Percentiles rank a stretch among this genome's conserved stretches.
These are phyloP conservation scores for Mesorhabditis sp. DNA, from an alignment of 2,888 invertebrate species.

Conservation along the genomic window DNA sequence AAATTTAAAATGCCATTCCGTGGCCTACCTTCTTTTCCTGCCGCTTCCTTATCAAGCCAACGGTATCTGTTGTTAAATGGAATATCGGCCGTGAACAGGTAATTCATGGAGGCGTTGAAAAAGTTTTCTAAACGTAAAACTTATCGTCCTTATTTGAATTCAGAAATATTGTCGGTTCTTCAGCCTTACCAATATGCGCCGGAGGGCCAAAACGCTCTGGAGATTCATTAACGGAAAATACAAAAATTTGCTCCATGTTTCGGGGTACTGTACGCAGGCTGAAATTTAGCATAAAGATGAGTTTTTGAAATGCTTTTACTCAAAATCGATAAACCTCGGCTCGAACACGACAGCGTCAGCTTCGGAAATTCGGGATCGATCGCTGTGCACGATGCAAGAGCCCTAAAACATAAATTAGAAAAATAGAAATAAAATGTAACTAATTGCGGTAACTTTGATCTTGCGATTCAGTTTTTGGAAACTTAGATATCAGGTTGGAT, in stretches of 20 bases:
- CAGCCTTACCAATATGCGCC: background rate
- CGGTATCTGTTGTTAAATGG: background rate
- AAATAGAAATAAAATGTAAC: background rate
- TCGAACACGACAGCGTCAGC: background rate
- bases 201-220: background rate
- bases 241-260: background rate
- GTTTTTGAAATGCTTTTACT: too few species aligned
- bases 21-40: background rate
- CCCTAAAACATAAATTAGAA: background rate
- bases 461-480: too few species aligned
- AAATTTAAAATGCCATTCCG: too few species aligned
- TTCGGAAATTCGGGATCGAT: background rate
- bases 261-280: too few species aligned
- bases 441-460: too few species aligned
- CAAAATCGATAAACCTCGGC: background rate
- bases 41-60: background rate
- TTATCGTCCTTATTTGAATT: too few species aligned
- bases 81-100: background rate
- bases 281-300: background rate
- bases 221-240: background rate
- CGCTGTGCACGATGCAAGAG: background rate
- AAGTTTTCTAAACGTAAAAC: slow-evolving; percentile 5
- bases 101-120: background rate
- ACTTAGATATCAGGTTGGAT: too few species aligned
- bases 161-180: too few species aligned